Conservation (phyloP, 1,140 invertebrate genomes). For the Lepidotrigona ventralis region DNA sequence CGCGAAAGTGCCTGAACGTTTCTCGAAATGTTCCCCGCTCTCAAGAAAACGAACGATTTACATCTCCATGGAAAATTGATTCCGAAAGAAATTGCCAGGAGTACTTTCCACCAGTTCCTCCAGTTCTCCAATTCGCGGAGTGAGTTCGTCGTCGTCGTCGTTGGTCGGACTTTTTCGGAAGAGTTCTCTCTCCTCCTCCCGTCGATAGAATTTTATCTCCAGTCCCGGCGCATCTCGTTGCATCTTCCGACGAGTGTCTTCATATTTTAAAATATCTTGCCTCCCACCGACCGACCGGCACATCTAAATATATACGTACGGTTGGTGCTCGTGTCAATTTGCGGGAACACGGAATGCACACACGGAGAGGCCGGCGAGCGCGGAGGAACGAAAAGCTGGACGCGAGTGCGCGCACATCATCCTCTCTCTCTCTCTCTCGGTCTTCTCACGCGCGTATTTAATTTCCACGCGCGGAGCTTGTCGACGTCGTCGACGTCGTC, state of each 20-base stretch:
- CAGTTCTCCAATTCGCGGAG: too few species aligned
- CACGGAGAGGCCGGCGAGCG: background rate
- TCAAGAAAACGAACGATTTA: too few species aligned
- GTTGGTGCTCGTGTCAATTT: conserved; percentile 58
- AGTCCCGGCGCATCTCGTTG: conserved; percentile 15
- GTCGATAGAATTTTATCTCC: conserved; percentile 35
- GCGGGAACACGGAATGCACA: conserved; percentile 44
- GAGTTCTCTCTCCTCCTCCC: too few species aligned
- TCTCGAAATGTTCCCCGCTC: too few species aligned
- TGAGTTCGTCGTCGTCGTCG: too few species aligned
- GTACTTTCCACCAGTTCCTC: too few species aligned
- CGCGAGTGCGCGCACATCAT: too few species aligned
- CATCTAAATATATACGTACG: conserved; percentile 59
- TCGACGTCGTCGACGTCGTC: background rate
- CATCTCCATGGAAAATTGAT: too few species aligned
- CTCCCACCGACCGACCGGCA: conserved; percentile 30
- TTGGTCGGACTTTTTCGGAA: too few species aligned
- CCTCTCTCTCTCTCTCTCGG: too few species aligned
- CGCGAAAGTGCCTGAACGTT: too few species aligned
- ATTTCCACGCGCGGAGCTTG: background rate
- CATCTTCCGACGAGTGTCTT: conserved; percentile 42
- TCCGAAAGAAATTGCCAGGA: too few species aligned
- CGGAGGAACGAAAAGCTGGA: conserved; percentile 14
- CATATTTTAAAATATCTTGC: conserved; percentile 60
- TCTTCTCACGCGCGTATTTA: conserved; percentile 23